Base-by-base conservation (phyloP, 2,113 vertebrate species). In the Rallus limicola region DNA sequence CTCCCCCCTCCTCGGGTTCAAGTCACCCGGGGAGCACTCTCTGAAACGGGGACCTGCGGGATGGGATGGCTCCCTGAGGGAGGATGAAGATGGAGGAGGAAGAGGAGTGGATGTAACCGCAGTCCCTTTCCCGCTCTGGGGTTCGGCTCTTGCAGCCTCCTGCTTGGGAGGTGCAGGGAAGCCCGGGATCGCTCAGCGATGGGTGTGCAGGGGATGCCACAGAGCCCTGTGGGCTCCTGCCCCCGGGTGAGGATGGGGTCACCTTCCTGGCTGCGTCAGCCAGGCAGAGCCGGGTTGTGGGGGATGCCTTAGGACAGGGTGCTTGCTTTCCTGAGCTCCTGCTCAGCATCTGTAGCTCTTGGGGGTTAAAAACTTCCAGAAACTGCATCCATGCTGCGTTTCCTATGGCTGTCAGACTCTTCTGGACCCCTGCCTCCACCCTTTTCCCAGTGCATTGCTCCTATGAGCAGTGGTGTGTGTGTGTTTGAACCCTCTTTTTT, bases 331-430 rank as follows among this genome's bases (percentile, higher is more conserved):
- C 53, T 10, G 20, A 48, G 82, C 86, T 90, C n/a, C 79, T 52
- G 80, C 53, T 26, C 67, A 2, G 38, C 44, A 14, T 60, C 29
- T 24, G 11, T 23, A 34, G 46, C 63, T 28, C 16, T 11, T 1
- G 3, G 29, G 15, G 44, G 48, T 44, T 44, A 52, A 87, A 90
- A 94, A 48, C 88, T 82, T 93, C 69, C 82, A 94, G 90, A 92
- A 96, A 10, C 24, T 25, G 40, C 29, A 1, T 75, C 44, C 88
- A 82, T 70, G 69, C 85, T 92, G 65, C 5, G 2, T 87, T 96
- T 95, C 94, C 85, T 65, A 87, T 93, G 92, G 88, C 94, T 87
- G 74, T 88, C 4, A 36, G 84, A 78, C 78, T 94, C 94, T 95
- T 95, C 94, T 64, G 50, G 82, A 94, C 64, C 60, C 11, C 31